Evolutionary conservation across 2,888 invertebrate genomes (phyloP).

Genomic region (Mechanitis mazaeus): DNA sequence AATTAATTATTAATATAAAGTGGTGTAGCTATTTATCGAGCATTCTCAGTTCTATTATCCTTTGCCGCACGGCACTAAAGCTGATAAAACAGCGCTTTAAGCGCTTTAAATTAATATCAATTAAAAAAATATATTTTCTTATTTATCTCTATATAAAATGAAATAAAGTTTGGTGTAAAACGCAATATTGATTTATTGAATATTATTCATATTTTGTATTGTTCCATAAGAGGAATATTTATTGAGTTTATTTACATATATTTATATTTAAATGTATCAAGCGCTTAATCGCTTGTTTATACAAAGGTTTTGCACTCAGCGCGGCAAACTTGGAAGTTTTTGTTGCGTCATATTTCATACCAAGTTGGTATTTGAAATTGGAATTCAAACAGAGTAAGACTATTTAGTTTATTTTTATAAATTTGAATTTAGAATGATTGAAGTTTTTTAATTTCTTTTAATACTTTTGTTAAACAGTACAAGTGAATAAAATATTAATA

Average conservation of each 20-base stretch:
- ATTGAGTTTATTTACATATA: too few relatives aligned
- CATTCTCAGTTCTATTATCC: not conserved
- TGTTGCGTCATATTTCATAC: not conserved
- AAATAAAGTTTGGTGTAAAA: not conserved
- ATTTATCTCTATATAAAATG: too few relatives aligned
- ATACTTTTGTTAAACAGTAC: too few relatives aligned
- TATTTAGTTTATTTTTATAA: not conserved
- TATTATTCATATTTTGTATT: too few relatives aligned
- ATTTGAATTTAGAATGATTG: not conserved
- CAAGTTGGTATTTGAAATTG: conserved; percentile 1
- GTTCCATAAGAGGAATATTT: too few relatives aligned
- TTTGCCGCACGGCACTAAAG: conserved; percentile 13
- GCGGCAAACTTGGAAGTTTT: conserved; percentile 1
- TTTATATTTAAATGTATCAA: not conserved
- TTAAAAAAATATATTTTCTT: too few relatives aligned
- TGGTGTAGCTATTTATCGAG: not conserved
- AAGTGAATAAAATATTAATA: too few relatives aligned
- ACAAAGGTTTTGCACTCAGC: conserved; percentile 12
- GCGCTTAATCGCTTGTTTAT: conserved; percentile 12
- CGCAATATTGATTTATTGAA: not conserved
- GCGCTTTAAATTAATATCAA: not conserved
- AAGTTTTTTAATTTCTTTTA: too few relatives aligned
- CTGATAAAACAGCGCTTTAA: conserved; percentile 8
- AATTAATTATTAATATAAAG: too few relatives aligned
- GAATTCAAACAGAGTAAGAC: not conserved